Conservation (phyloP, 35 echinoderm and acorn worm genomes). For the Chiridota heheva region DNA sequence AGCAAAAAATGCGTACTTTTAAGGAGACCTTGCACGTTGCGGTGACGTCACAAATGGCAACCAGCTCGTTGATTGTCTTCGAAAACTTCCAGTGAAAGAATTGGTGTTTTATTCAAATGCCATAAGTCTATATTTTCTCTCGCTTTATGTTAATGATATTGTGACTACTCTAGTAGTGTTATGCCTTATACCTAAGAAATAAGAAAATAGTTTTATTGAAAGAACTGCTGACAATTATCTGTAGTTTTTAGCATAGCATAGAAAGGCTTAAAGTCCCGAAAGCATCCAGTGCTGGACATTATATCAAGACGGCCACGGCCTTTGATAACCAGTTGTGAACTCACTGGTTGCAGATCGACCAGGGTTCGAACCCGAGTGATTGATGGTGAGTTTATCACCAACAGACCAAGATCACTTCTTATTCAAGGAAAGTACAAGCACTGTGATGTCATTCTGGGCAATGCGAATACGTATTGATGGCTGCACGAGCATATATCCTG, state of each 20-base stretch:
- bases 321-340: too few species aligned
- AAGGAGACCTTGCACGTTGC: slow-evolving; percentile 42
- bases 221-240: too few species aligned
- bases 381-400: slow-evolving; percentile 66
- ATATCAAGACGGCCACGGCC: background rate
- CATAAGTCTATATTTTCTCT: too few species aligned
- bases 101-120: background rate
- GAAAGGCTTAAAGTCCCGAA: too few species aligned
- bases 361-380: slow-evolving; percentile 24
- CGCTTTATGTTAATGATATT: too few species aligned
- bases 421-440: slow-evolving; percentile 54
- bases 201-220: too few species aligned
- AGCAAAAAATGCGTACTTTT: slow-evolving; percentile 1
- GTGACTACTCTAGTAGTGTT: too few species aligned
- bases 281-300: too few species aligned
- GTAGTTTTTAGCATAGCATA: too few species aligned
- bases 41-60: background rate
- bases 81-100: slow-evolving; percentile 6
- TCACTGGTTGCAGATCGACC: too few species aligned
- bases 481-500: slow-evolving; percentile 20
- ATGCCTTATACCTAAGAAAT: too few species aligned
- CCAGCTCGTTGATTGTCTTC: slow-evolving; percentile 46
- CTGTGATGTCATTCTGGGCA: slow-evolving; percentile 56
- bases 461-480: slow-evolving; percentile 56
- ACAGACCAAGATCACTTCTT: slow-evolving; percentile 39